Percentiles rank a stretch among this genome's conserved stretches.
These are phyloP conservation scores for Meloidogyne exigua DNA, from an alignment of 1,140 invertebrate species.

Conservation along the genomic window DNA sequence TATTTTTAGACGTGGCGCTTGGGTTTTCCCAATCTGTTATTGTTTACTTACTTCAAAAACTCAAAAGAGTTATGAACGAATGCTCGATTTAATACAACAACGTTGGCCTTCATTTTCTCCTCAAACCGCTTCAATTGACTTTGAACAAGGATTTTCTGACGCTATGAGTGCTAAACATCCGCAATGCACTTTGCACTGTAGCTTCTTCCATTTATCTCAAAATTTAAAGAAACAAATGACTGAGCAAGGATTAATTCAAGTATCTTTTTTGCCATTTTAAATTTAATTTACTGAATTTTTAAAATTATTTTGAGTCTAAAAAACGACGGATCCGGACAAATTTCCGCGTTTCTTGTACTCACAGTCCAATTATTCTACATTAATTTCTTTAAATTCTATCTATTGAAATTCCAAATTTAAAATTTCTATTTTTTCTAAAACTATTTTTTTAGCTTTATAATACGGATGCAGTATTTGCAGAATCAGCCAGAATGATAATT, in stretches of 20 bases:
- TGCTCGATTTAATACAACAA: conserved; percentile 11
- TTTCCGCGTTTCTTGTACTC: no score
- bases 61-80: conserved; percentile 12
- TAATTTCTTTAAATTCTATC: no score
- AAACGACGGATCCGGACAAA: no score
- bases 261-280: conserved; percentile 54
- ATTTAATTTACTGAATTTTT: no score
- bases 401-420: no score
- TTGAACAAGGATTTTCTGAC: conserved; percentile 7
- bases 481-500: conserved; percentile 12
- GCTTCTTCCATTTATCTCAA: conserved; percentile 16
- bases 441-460: conserved; percentile 6
- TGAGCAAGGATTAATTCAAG: conserved; percentile 16
- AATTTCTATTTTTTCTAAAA: no score
- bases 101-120: conserved; percentile 19
- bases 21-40: conserved; percentile 21
- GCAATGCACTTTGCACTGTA: conserved; percentile 11
- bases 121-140: conserved; percentile 16
- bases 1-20: conserved; percentile 11
- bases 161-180: conserved; percentile 2
- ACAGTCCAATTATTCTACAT: no score
- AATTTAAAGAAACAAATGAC: conserved; percentile 8
- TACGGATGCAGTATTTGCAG: conserved; percentile 19
- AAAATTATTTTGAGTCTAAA: neutral
- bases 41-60: conserved; percentile 12